Evolutionary conservation across 2,888 invertebrate species (phyloP), one percentile per base, ranked within the genome.

Genomic region (Brenthis daphne): DNA sequence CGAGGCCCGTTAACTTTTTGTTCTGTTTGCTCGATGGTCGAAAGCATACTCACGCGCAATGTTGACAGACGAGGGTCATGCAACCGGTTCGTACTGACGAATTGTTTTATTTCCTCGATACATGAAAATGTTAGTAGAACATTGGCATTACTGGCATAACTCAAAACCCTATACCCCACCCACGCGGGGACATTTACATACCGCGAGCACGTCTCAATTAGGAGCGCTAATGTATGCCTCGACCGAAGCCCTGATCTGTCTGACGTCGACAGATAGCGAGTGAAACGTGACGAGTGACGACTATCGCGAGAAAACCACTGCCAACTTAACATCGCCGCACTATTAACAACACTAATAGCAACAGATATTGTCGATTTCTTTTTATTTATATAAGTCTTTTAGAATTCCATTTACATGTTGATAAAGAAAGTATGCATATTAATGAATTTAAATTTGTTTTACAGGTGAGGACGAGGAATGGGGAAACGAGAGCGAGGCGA

Each of bases 401-500:
- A 6, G 14, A 70, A 69, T 73, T 80, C 76, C 79, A 82, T 80
- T 82, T 79, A 75, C 76, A 67, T 74, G 73, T 73, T 72, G 64
- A 64, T 72, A 69, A 68, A 64, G 11, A 43, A 61, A 67, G 67
- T 37, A 65, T 73, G n/a, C 66, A 57, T 60, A 51, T 55, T 71
- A 64, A 70, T 33, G 64, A 16, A 57, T 72, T 64, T 72, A 48
- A 64, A 81, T 81, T 80, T 80, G 82, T 76, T 79, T 94, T 94
- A 69, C 94, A 94, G 95, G 94, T 89, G 94, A 95, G 88, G 94
- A 94, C 90, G 94, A 94, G 93, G 94, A 94, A 93, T 94, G 94
- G 94, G 93, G 93, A 90, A 90, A 92, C 89, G 94, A 94, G 85
- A 92, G 89, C 85, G 94, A 94, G 84, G 91, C 92, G 82, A 93